A percentile compares a stretch with the other conserved stretches of the same genome.
Evolutionary conservation across 2,113 vertebrate species (phyloP).

Genomic region (Dasyprocta punctata): DNA sequence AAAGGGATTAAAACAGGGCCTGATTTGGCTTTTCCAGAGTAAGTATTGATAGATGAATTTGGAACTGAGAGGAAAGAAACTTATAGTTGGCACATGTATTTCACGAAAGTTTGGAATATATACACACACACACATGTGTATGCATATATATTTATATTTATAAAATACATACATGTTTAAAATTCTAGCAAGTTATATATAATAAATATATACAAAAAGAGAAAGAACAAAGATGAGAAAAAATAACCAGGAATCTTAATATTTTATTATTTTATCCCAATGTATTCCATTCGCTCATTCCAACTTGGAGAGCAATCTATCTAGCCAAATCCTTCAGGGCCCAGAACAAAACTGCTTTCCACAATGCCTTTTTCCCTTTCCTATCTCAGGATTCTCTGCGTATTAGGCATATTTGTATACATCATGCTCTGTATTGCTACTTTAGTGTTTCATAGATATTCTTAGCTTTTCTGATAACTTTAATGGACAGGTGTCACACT

Average conservation of each 20-base stretch:
- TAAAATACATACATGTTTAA: background rate
- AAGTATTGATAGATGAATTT: background rate
- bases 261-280: background rate
- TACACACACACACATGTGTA: no score
- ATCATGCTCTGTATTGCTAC: no score
- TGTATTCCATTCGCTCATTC: background rate
- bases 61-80: conserved; percentile 21
- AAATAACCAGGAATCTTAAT: background rate
- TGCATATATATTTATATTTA: background rate
- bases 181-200: background rate
- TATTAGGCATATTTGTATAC: background rate
- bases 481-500: background rate
- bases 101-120: background rate
- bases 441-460: background rate
- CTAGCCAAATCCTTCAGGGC: background rate
- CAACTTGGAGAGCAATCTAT: background rate
- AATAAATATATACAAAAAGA: background rate
- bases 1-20: background rate
- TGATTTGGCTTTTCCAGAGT: background rate
- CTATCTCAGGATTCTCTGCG: background rate
- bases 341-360: background rate
- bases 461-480: background rate
- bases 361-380: background rate
- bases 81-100: background rate
- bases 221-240: background rate